Base-by-base conservation (phyloP, 2,888 invertebrate genomes). In the Bembecia ichneumoniformis region DNA sequence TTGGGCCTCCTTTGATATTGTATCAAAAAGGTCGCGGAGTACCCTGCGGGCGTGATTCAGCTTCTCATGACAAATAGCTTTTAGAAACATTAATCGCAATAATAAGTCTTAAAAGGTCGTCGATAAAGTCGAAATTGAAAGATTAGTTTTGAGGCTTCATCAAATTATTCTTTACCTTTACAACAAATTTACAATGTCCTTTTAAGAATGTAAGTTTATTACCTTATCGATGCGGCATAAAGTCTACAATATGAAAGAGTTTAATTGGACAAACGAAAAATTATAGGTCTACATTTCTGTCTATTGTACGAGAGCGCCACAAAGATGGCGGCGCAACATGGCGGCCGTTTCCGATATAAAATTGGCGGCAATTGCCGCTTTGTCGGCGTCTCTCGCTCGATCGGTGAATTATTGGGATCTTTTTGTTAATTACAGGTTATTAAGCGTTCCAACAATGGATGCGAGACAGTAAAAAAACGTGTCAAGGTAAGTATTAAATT, bases 291-390 rank as follows among this genome's bases (percentile, higher is more conserved):
- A 14, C n/a, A 44, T 44, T 20, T 50, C 44, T 50, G 49, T 46
- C 46, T 28, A 28, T 28, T 28, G 28, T 28, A 28, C 28, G 15
- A 16, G 43, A 5, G 9, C 3, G 17, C 15, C 44, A 51, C 51
- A 49, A 57, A 57, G 49, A 57, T 57, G 55, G 57, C 54, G 51
- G 43, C 15, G 44, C 44, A 14, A 35, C 52, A 54, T 53, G 55
- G 54, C 53, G 56, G 44, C 44, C 15, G 44, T 49, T 51, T 49
- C 53, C 56, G 49, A 53, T 53, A 53, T 52, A 55, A 55, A 53
- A 55, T 52, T 47, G 43, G 43, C 47, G 49, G 49, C 56, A 55
- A 57, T 57, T 57, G 54, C 48, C 36, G 28, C 40, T 15, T 44
- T 46, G 51, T 49, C 51, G 49, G 46, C 48, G 34, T 40, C 28